Evolutionary conservation across 2,797 vertebrate genomes (phyloP), one percentile per base, ranked within the genome.

Genomic region (Hydrocynus forskahlii): DNA sequence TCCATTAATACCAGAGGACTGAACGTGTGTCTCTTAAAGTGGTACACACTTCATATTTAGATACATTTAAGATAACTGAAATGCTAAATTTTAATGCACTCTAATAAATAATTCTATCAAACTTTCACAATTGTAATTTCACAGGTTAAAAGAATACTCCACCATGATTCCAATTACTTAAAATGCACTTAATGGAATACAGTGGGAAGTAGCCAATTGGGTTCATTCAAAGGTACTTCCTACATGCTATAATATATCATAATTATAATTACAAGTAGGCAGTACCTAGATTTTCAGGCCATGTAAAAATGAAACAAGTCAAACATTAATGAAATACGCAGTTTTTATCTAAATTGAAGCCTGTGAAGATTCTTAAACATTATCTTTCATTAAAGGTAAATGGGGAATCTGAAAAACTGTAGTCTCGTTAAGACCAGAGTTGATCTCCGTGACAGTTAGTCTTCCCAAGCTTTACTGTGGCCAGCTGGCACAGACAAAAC

Each of bases 391-490:
- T 82, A 85, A 85, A 86, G 90, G 89, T 92, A 91, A 92, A 88
- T 91, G 89, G 92, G 92, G 92, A 92, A 92, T 92, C 76, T 87
- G 81, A 84, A 92, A 89, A 88, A 90, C 89, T 86, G 93, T 88
- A 92, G 91, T 86, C 89, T 92, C 84, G 89, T 94, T 93, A 93
- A 88, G 89, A 85, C 87, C 73, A 67, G 87, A 88, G 84, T 90
- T 93, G 93, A 94, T 94, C 92, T 92, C 85, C 89, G 85, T 87
- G 91, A 90, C 89, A 90, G 90, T 87, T 90, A 87, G 89, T 86
- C 83, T 80, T 38, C 78, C 64, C 81, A 75, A 86, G 89, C 84
- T 86, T 91, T 88, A 87, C 79, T 29, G 75, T 16, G 81, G 76
- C 86, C 91, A 91, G 86, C 88, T 91, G 88, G 89, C 85, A 85